Base-by-base conservation (phyloP, 1,140 invertebrate genomes). In the Diprion similis region DNA sequence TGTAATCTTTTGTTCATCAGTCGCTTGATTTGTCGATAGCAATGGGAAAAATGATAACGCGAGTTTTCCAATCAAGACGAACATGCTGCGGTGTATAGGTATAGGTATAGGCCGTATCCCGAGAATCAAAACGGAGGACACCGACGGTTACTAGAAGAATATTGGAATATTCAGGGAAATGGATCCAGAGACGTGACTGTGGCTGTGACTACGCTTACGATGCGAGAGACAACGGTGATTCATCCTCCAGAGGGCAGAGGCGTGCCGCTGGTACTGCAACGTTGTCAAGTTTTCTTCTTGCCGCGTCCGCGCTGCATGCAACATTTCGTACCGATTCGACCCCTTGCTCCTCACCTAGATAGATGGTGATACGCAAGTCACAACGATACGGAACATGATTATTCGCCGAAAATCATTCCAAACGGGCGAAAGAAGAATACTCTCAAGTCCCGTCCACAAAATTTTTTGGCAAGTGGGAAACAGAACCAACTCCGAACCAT, bases 1-100 rank as follows among this genome's bases (percentile, higher is more conserved):
- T 81, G 80, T 79, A 80, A 80, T 81, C 79, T 75, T 46, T 46
- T 68, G 73, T 76, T 75, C 76, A 70, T 71, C 65, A 68, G 18
- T 9, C 45, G 15, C 8, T 65, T 65, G 7, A 15, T 65, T 65
- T 4, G 0, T 6, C 15, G 18, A 65, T n/a, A 65, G 1, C 24
- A 6, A 24, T 24, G 6, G 24, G n/a, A n/a, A 37, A 37, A 1
- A 37, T 37, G 24, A 3, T 6, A 37, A 37, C 51, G 51, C 9
- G 3, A 59, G n/a, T 59, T 59, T 59, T 59, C 51, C 51, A 59
- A 59, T 17, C 11, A 59, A 59, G 9, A 0, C 51, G 11, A 59
- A 17, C 3, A 59, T 4, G 51, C n/a, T 4, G 51, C n/a, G 51
- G 11, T 17, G 11, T 59, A 59, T 10, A n/a, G n/a, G n/a, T n/a